Percentiles rank a stretch among this genome's conserved stretches.
Conservation (phyloP, 2,797 vertebrate species). For the Pipistrellus pipistrellus region DNA sequence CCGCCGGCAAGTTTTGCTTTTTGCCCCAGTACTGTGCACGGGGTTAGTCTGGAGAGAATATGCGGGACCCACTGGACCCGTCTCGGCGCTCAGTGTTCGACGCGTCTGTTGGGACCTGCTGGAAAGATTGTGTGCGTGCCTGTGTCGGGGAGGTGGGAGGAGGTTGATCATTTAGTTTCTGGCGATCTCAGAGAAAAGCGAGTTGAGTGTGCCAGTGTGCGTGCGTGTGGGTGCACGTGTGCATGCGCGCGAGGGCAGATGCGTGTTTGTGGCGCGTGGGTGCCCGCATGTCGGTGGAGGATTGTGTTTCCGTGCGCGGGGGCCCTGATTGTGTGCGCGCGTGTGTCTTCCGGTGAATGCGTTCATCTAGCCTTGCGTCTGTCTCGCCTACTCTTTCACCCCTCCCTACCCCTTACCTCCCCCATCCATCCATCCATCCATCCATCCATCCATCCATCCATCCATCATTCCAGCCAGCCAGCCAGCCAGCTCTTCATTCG, state of each 20-base stretch:
- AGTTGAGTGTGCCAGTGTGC: neutral
- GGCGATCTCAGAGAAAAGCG: slow-evolving; percentile 9
- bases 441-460: no score
- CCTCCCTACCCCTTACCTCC: no score
- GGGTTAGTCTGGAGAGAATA: slow-evolving; percentile 7
- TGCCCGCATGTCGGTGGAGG: neutral
- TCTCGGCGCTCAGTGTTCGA: neutral
- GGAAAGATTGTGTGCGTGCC: neutral
- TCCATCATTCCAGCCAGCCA: no score
- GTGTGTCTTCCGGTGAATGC: neutral
- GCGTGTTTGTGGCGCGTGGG: slow-evolving; percentile 2
- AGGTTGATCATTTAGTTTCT: slow-evolving; percentile 30
- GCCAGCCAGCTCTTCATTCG: neutral
- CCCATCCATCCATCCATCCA: neutral
- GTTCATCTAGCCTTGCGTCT: neutral
- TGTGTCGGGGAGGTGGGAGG: neutral
- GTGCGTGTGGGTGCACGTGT: neutral
- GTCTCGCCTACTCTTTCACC: neutral
- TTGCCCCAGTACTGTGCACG: neutral
- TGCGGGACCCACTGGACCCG: neutral
- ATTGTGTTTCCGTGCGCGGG: neutral
- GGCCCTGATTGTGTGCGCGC: neutral
- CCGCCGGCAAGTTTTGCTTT: neutral
- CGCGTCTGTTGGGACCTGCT: neutral
- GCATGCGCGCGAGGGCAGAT: neutral